These are phyloP conservation scores for Sebastes trivittatus DNA, from an alignment of 2,797 vertebrate species.

Conservation along the genomic window DNA sequence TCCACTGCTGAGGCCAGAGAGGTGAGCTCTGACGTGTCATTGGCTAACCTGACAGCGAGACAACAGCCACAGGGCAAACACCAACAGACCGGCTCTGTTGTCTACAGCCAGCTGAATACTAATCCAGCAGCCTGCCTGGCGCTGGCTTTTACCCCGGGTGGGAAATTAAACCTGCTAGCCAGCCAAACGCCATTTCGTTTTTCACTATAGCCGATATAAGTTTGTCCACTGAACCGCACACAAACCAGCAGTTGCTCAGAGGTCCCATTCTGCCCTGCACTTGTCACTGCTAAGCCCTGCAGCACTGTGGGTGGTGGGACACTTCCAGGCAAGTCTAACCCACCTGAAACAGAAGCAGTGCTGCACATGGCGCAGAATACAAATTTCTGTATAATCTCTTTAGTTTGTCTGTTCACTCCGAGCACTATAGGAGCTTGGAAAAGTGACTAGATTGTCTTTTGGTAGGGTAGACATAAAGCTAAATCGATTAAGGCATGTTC, in stretches of 20 bases:
- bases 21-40: constrained; percentile 56
- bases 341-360: constrained; percentile 24
- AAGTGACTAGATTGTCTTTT: neutral
- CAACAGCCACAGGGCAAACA: constrained; percentile 72
- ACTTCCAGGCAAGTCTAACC: constrained; percentile 24
- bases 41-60: constrained; percentile 68
- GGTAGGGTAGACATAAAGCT: neutral
- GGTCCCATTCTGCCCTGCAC: constrained; percentile 20
- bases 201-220: constrained; percentile 34
- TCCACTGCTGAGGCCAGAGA: constrained; percentile 40
- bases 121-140: constrained; percentile 50
- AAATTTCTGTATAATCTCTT: constrained; percentile 17
- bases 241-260: constrained; percentile 12
- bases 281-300: constrained; percentile 12
- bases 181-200: constrained; percentile 45
- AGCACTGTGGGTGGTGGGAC: constrained; percentile 20
- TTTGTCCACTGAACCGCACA: constrained; percentile 34
- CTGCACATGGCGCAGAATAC: constrained; percentile 13
- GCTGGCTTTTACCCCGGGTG: constrained; percentile 32
- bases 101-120: constrained; percentile 61
- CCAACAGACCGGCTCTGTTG: constrained; percentile 45
- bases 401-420: constrained; percentile 5
- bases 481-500: neutral
- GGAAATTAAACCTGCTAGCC: constrained; percentile 52
- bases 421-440: neutral